Conservation (phyloP, 1,140 invertebrate genomes). For the Aphidius gifuensis region DNA sequence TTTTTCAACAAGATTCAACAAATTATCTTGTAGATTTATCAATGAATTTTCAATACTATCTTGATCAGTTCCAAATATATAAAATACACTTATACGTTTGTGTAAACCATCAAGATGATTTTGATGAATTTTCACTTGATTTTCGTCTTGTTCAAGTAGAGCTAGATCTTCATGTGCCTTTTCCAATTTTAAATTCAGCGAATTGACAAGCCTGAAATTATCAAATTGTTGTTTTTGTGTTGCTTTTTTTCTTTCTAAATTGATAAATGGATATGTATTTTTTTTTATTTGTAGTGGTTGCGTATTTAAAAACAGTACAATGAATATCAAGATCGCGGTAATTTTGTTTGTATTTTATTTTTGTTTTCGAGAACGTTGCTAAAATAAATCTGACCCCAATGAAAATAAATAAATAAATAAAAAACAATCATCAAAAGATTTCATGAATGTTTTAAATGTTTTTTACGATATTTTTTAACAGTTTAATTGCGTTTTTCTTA, state of each 20-base stretch:
- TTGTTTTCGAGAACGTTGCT: too few species aligned
- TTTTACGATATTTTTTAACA: too few species aligned
- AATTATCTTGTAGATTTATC: conserved; percentile 51
- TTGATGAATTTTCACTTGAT: conserved; percentile 64
- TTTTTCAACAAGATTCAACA: conserved; percentile 57
- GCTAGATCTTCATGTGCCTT: conserved; percentile 62
- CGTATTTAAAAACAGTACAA: too few species aligned
- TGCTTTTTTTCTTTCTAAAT: neutral
- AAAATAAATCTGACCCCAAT: too few species aligned
- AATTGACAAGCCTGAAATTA: conserved; percentile 53
- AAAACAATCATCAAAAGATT: neutral
- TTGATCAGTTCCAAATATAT: conserved; percentile 72
- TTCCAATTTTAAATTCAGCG: conserved; percentile 58
- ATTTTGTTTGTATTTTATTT: too few species aligned
- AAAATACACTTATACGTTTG: conserved; percentile 63
- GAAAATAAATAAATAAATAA: neutral
- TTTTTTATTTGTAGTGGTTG: neutral
- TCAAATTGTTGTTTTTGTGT: neutral
- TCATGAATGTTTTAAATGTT: too few species aligned
- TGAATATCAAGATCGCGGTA: too few species aligned
- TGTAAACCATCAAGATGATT: conserved; percentile 63
- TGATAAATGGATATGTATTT: conserved; percentile 21
- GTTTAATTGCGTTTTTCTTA: too few species aligned
- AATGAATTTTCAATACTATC: conserved; percentile 56
- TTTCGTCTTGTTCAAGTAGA: conserved; percentile 59